Evolutionary conservation across 2,797 vertebrate species (phyloP).

Genomic region (Carduelis carduelis): DNA sequence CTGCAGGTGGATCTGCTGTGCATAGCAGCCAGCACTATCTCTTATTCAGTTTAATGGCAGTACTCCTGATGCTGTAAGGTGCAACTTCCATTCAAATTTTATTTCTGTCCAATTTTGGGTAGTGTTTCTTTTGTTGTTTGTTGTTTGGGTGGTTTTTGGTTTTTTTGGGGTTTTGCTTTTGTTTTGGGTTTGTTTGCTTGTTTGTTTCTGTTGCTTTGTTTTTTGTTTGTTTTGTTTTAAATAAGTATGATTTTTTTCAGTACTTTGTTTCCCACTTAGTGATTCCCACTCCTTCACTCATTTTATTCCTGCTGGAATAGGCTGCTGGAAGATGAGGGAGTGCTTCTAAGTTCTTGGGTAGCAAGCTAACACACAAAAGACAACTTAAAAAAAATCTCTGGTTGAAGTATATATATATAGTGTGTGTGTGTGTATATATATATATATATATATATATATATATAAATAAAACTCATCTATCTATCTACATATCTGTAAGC

Average conservation of each 20-base stretch:
- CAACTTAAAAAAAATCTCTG: not conserved
- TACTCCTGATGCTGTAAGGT: not conserved
- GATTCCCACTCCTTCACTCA: not conserved
- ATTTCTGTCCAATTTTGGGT: not conserved
- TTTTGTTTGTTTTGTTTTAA: not conserved
- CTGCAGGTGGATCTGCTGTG: not conserved
- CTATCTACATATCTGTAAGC: not conserved
- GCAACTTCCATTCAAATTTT: not conserved
- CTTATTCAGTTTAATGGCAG: not conserved
- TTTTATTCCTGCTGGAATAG: not conserved
- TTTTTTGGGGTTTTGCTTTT: not conserved
- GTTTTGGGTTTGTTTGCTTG: not conserved
- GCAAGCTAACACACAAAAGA: not conserved
- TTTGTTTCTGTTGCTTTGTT: not conserved
- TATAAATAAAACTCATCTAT: not conserved
- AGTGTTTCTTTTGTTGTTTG: not conserved
- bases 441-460: not conserved
- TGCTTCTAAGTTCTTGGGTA: not conserved
- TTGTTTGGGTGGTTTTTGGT: not conserved
- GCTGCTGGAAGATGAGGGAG: not conserved
- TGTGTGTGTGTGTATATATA: no score
- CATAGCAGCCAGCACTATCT: not conserved
- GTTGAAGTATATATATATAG: not conserved
- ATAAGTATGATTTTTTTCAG: rapidly evolving
- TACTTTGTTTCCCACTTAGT: not conserved